These are phyloP conservation scores for Phocoena sinus DNA, from an alignment of 2,113 vertebrate species.

Conservation along the genomic window DNA sequence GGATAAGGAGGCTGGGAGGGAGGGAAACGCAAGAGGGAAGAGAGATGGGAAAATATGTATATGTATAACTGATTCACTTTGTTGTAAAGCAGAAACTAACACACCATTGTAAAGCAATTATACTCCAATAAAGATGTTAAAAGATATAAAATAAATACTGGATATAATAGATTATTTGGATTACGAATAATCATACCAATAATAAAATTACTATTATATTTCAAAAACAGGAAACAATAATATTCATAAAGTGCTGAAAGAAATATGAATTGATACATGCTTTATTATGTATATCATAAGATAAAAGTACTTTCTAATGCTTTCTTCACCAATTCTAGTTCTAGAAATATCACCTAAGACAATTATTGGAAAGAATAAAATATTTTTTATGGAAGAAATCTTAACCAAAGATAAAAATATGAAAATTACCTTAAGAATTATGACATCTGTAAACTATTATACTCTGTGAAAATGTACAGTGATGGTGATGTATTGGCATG, in stretches of 20 bases:
- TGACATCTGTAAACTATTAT: neutral
- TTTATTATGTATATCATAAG: neutral
- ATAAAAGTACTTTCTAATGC: neutral
- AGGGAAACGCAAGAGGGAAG: too few relatives aligned
- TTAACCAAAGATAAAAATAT: neutral
- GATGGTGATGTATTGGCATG: neutral
- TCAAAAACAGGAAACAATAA: neutral
- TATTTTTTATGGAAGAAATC: neutral
- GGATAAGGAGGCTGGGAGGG: too few relatives aligned
- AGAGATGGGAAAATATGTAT: too few relatives aligned
- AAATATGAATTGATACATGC: neutral
- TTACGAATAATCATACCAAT: neutral
- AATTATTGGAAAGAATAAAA: neutral
- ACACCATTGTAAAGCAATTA: too few relatives aligned
- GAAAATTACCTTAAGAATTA: neutral
- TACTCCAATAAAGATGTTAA: too few relatives aligned
- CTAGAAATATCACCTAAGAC: neutral
- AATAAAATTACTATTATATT: neutral
- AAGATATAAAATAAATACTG: neutral
- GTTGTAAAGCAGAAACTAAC: too few relatives aligned
- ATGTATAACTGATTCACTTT: too few relatives aligned
- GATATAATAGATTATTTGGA: neutral
- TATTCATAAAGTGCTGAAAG: neutral
- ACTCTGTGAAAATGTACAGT: neutral
- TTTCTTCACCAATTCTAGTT: neutral